Conservation (phyloP, 1,140 invertebrate genomes). For the Drosophila pandora region DNA sequence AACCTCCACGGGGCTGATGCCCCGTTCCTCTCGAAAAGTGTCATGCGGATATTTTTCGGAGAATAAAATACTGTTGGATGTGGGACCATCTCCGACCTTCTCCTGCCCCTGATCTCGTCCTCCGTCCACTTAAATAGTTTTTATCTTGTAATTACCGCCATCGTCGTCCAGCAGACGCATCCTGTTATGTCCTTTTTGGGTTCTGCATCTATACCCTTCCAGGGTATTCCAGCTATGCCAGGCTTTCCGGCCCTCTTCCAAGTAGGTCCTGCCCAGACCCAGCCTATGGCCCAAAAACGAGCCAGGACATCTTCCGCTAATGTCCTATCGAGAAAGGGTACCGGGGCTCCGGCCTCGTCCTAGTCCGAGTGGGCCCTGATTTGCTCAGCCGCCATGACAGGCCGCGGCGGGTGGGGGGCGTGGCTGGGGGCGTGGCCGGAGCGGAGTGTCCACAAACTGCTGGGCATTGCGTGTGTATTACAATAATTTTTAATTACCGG, state of each 20-base stretch:
- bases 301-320: too few relatives aligned
- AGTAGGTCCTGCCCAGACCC: too few relatives aligned
- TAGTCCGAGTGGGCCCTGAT: constrained; percentile 58
- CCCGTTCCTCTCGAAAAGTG: constrained; percentile 7
- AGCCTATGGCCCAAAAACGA: too few relatives aligned
- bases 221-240: constrained; percentile 10
- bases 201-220: constrained; percentile 26
- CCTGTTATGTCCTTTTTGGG: constrained; percentile 14
- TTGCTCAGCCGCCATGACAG: constrained; percentile 53
- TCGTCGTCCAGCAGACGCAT: constrained; percentile 72
- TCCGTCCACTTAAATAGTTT: constrained; percentile 72
- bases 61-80: too few relatives aligned
- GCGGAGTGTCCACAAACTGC: constrained; percentile 45
- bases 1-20: too few relatives aligned
- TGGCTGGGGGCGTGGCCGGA: constrained; percentile 48
- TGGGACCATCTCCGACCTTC: too few relatives aligned
- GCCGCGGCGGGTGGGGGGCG: neutral
- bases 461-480: constrained; percentile 82
- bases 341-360: too few relatives aligned
- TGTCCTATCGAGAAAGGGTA: too few relatives aligned
- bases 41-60: too few relatives aligned
- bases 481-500: constrained; percentile 84
- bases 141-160: constrained; percentile 80
- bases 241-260: too few relatives aligned
- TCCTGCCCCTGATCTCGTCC: too few relatives aligned